These are phyloP conservation scores for Synanthedon formicaeformis DNA, from an alignment of 2,888 invertebrate genomes.

Conservation along the genomic window DNA sequence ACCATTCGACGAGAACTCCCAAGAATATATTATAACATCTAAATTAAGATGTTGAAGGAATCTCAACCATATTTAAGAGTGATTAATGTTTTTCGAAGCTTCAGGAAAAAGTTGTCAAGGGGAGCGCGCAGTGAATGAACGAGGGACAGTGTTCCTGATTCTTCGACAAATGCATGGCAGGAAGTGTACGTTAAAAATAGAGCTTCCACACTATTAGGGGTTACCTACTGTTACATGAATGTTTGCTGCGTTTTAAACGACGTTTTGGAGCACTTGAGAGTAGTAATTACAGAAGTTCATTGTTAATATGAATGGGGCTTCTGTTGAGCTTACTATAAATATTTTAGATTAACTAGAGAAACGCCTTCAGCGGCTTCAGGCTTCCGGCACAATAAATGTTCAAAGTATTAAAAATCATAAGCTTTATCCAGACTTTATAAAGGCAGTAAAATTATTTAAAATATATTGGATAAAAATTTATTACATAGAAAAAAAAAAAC, in stretches of 20 bases:
- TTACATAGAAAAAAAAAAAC: no score
- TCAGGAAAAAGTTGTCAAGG: background rate
- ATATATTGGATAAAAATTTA: no score
- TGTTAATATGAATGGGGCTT: no score
- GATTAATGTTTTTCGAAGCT: background rate
- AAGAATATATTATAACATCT: background rate
- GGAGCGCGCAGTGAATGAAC: background rate
- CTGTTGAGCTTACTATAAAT: no score
- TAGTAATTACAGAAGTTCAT: no score
- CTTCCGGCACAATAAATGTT: no score
- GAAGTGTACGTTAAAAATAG: conserved; percentile 34
- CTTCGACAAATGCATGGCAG: conserved; percentile 32
- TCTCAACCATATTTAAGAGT: background rate
- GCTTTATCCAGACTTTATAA: no score
- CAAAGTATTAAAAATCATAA: no score
- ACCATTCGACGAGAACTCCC: background rate
- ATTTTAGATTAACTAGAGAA: no score
- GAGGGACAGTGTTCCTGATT: conserved; percentile 13
- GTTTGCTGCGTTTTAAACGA: background rate
- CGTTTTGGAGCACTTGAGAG: background rate
- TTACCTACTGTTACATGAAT: conserved; percentile 2
- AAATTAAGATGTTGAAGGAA: background rate
- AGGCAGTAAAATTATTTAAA: no score
- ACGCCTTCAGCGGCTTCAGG: no score
- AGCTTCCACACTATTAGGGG: conserved; percentile 16